Evolutionary conservation across 2,797 vertebrate genomes (phyloP), one percentile per base, ranked within the genome.

Genomic region (Myotis planiceps): DNA sequence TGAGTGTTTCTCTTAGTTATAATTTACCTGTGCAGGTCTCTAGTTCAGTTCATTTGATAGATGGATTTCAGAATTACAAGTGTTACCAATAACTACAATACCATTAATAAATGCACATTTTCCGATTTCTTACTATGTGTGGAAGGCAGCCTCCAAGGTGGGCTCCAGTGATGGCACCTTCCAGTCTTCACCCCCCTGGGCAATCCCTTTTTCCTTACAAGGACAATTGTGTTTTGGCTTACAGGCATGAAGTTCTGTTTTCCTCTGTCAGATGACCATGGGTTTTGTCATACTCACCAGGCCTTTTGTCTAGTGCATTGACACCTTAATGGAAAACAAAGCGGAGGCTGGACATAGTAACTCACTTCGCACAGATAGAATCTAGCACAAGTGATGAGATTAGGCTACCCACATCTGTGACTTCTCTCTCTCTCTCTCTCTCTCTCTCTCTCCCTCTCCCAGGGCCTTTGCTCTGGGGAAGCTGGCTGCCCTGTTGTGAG

Each of bases 281-380:
- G 87, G 34, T 98, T 98, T 97, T 95, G 75, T 93, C 79, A 82
- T 75, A 89, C 95, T 97, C 74, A 0, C 74, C 39, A 16, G 76
- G 76, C 75, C 89, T 97, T 97, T 97, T 96, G 96, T 98, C 97
- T 98, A 96, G 82, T 58, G 32, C 98, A 98, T 96, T 96, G 98
- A 98, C 97, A 97, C 92, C 76, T 95, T 98, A 97, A 93, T 95
- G 89, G 96, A 97, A 98, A 98, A 97, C 93, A 98, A 19, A 55
- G 29, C 0, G 0, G 45, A 23, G 21, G 2, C 13, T 63, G 49
- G 65, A 55, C 39, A 1, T n/a, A 27, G 0, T 15, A 63, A 92
- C 66, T 53, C 9, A 58, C 7, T 34, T 69, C 29, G 6, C 75
- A 75, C 16, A 29, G 25, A 79, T 0, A 42, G 37, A 16, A 8